Evolutionary conservation across 2,113 vertebrate species (phyloP).

Genomic region (Canis aureus): DNA sequence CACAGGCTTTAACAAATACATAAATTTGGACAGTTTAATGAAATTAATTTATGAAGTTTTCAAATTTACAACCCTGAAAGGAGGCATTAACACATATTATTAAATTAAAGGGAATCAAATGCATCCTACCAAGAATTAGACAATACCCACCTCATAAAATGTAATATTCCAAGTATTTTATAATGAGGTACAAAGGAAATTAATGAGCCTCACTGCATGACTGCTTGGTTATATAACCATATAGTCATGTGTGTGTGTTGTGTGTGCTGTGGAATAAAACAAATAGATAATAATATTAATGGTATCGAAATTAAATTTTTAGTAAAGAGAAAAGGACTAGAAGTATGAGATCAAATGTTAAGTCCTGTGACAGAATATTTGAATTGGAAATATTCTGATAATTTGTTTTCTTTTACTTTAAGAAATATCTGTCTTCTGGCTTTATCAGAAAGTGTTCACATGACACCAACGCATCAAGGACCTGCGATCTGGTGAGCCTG

Average conservation of each 20-base stretch:
- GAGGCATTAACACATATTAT: not conserved
- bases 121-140: constrained; percentile 37
- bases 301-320: not conserved
- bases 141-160: constrained; percentile 52
- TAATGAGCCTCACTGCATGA: not conserved
- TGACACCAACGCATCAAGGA: fast-evolving
- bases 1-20: not conserved
- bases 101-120: constrained; percentile 59
- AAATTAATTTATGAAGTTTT: constrained; percentile 53
- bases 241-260: not conserved
- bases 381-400: not conserved
- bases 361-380: not conserved
- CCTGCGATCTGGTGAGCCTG: fast-evolving
- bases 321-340: not conserved
- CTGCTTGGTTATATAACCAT: not conserved
- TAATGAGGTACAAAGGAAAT: constrained; percentile 24
- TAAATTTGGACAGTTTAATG: not conserved
- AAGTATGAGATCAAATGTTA: not conserved
- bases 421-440: fast-evolving
- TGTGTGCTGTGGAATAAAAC: not conserved
- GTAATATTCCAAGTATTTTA: not conserved
- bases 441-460: fast-evolving
- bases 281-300: not conserved
- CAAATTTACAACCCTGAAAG: constrained; percentile 55
- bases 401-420: not conserved